Conservation (phyloP, 2,113 vertebrate genomes). For the Sander lucioperca region DNA sequence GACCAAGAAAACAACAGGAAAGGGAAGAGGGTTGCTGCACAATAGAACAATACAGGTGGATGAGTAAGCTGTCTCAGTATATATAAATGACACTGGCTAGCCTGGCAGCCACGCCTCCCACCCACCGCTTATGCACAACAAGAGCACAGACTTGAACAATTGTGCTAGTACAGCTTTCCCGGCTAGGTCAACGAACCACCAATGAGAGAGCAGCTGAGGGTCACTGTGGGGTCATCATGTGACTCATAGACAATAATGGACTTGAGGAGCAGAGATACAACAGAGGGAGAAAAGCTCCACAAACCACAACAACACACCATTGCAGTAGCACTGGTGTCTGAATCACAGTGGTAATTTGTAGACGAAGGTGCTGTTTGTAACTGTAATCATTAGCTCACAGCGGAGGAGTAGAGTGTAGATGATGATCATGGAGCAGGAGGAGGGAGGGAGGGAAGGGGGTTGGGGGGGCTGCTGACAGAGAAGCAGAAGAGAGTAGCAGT, state of each 20-base stretch:
- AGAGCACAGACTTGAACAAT: slow-evolving; percentile 43
- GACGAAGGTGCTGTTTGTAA: slow-evolving; percentile 54
- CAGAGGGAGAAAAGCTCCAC: slow-evolving; percentile 53
- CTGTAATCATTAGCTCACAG: slow-evolving; percentile 76
- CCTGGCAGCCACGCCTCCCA: slow-evolving; percentile 33
- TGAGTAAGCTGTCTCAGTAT: slow-evolving; percentile 36
- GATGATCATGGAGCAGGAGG: slow-evolving; percentile 21
- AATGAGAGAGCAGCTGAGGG: slow-evolving; percentile 49
- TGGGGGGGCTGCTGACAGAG: slow-evolving; percentile 39
- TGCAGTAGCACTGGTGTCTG: slow-evolving; percentile 39
- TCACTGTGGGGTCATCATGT: slow-evolving; percentile 67
- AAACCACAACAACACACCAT: slow-evolving; percentile 37
- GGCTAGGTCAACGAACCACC: slow-evolving; percentile 36
- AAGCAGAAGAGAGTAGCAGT: slow-evolving; percentile 14
- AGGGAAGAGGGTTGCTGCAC: slow-evolving; percentile 8
- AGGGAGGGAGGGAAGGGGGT: neutral
- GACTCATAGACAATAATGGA: slow-evolving; percentile 56
- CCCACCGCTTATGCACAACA: slow-evolving; percentile 30
- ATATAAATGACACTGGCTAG: slow-evolving; percentile 43
- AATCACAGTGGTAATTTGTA: slow-evolving; percentile 74
- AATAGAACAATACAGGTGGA: slow-evolving; percentile 62
- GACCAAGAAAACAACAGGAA: slow-evolving; percentile 44
- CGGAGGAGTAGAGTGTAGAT: slow-evolving; percentile 8
- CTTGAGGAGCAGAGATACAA: slow-evolving; percentile 14
- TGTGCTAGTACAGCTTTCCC: slow-evolving; percentile 39